phyloP scores from a whole-genome alignment of 2,113 vertebrate genomes.

The Oreotrochilus melanogaster region DNA sequence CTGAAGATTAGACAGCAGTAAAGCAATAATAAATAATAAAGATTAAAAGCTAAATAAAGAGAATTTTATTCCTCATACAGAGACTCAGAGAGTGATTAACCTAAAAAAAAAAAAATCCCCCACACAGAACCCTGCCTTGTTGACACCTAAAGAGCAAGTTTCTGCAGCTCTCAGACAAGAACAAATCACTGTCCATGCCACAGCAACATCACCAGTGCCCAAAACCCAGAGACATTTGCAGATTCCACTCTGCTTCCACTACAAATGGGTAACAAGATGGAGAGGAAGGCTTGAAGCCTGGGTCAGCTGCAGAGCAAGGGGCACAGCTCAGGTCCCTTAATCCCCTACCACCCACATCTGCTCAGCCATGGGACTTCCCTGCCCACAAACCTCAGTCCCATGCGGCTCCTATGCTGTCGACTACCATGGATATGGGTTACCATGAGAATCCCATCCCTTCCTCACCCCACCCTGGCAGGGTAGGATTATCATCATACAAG shows the following conservation, averaged over 20 bases:
- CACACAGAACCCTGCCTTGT: neutral
- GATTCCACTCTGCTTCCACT: neutral
- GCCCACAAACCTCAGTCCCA: neutral
- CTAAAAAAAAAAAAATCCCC: neutral
- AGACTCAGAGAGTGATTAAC: neutral
- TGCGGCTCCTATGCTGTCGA: accelerated
- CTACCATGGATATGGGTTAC: neutral
- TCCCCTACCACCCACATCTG: accelerated
- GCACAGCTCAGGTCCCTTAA: neutral
- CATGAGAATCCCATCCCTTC: neutral
- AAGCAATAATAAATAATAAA: neutral
- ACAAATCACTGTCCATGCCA: neutral
- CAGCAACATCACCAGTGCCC: accelerated
- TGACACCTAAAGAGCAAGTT: neutral
- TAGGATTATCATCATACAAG: neutral
- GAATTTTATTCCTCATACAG: neutral
- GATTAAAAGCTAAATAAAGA: constrained; percentile 20
- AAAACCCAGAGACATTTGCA: accelerated
- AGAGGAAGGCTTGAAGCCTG: neutral
- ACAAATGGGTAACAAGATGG: neutral
- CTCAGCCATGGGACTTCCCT: accelerated
- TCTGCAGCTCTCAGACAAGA: neutral
- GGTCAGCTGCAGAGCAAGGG: neutral
- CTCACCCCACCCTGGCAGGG: neutral
- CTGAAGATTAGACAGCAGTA: neutral